Evolutionary conservation across 2,797 vertebrate species (phyloP).

Genomic region (Xenops minutus): DNA sequence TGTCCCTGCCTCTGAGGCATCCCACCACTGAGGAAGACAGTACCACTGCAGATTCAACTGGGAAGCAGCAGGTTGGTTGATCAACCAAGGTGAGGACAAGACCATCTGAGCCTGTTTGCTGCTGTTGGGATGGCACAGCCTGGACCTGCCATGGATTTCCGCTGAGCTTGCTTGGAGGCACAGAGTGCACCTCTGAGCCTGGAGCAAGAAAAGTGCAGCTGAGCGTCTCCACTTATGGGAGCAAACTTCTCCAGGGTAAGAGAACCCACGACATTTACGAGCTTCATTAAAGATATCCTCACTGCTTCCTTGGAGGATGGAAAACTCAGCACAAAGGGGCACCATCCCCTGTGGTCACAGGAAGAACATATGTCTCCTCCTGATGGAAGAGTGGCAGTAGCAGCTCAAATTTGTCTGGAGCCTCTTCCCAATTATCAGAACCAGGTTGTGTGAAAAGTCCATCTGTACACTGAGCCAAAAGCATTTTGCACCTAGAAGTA

Average conservation of each 20-base stretch:
- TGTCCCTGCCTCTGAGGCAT: not conserved
- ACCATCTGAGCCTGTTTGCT: not conserved
- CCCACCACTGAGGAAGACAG: fast-evolving
- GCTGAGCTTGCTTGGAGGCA: not conserved
- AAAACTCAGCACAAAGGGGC: not conserved
- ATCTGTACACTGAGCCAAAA: not conserved
- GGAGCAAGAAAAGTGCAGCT: not conserved
- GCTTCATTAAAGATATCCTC: not conserved
- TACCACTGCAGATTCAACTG: not conserved
- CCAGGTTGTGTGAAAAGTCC: not conserved
- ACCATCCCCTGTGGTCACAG: not conserved
- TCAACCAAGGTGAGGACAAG: not conserved
- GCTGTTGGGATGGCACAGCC: not conserved
- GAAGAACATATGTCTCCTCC: not conserved
- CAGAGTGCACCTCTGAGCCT: not conserved
- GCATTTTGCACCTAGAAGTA: not conserved
- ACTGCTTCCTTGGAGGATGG: not conserved
- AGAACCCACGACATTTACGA: not conserved
- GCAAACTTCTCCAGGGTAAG: not conserved
- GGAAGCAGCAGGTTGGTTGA: not conserved
- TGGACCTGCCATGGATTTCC: not conserved
- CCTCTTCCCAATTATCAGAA: not conserved
- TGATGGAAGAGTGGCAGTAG: not conserved
- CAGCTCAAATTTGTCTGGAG: not conserved
- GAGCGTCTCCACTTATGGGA: not conserved